Percentiles rank a stretch among this genome's conserved stretches.
These are phyloP conservation scores for Lepus timidus DNA, from an alignment of 2,113 vertebrate species.

Conservation along the genomic window DNA sequence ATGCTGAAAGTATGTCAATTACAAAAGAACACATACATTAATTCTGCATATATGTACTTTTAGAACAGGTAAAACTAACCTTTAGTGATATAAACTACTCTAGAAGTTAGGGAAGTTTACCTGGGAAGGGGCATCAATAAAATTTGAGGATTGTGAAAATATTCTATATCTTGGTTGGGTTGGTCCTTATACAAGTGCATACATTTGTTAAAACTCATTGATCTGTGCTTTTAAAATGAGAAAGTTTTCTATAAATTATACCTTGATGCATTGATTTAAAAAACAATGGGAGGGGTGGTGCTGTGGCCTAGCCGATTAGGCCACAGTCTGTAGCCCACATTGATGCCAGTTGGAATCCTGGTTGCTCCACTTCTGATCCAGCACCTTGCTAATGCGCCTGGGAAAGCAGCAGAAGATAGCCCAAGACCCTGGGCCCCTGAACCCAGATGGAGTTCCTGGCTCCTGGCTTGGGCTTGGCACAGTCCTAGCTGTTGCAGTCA, in stretches of 20 bases:
- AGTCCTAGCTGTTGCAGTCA: too few relatives aligned
- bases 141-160: not conserved
- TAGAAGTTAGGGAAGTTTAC: not conserved
- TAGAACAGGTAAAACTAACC: not conserved
- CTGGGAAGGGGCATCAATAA: not conserved
- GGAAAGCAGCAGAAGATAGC: too few relatives aligned
- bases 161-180: not conserved
- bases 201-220: not conserved
- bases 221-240: not conserved
- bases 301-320: too few relatives aligned
- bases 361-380: too few relatives aligned
- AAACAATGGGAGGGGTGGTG: too few relatives aligned
- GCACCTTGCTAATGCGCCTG: too few relatives aligned
- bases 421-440: too few relatives aligned
- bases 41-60: not conserved
- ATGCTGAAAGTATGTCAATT: not conserved
- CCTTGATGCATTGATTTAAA: not conserved
- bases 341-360: too few relatives aligned
- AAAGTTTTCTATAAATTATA: slow-evolving; percentile 11
- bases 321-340: too few relatives aligned
- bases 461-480: too few relatives aligned
- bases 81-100: slow-evolving; percentile 15
- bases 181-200: not conserved
- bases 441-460: too few relatives aligned
- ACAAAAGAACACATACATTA: slow-evolving; percentile 24